Percentiles rank a stretch among this genome's conserved stretches.
Evolutionary conservation across 2,113 vertebrate species (phyloP).

Genomic region (Rhizomys pruinosus): DNA sequence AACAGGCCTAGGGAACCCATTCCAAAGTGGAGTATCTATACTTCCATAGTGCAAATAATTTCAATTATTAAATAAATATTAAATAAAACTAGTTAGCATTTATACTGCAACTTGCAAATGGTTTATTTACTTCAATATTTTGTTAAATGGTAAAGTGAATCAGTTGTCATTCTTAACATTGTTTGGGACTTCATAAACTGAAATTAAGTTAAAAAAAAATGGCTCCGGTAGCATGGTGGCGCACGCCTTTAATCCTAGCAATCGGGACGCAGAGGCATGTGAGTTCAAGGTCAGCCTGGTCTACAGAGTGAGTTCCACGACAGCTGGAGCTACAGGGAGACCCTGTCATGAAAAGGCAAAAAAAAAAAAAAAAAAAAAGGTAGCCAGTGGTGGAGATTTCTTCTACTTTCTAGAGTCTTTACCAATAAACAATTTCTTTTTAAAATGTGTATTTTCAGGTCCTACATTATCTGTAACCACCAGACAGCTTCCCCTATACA

Average conservation of each 20-base stretch:
- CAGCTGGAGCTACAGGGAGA: no score
- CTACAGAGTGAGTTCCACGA: no score
- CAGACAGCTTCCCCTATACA: neutral
- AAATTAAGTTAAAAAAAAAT: slow-evolving; percentile 58
- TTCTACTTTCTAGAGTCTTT: slow-evolving; percentile 22
- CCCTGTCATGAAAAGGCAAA: no score
- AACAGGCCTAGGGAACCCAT: neutral
- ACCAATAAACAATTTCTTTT: slow-evolving; percentile 26
- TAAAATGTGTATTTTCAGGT: slow-evolving; percentile 28
- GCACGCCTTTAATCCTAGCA: no score
- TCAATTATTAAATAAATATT: neutral
- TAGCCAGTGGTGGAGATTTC: neutral
- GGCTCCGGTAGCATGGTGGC: no score
- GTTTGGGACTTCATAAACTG: slow-evolving; percentile 31
- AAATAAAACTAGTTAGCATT: slow-evolving; percentile 22
- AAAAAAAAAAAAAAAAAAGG: slow-evolving; percentile 50
- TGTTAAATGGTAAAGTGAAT: slow-evolving; percentile 48
- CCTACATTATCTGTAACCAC: neutral
- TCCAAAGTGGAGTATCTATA: slow-evolving; percentile 9
- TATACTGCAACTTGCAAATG: slow-evolving; percentile 32
- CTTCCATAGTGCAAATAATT: neutral
- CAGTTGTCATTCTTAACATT: slow-evolving; percentile 30
- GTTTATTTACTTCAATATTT: slow-evolving; percentile 54
- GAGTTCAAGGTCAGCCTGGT: no score
- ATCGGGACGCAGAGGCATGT: no score